Evolutionary conservation across 2,888 invertebrate species (phyloP).

Genomic region (Nineta flava): DNA sequence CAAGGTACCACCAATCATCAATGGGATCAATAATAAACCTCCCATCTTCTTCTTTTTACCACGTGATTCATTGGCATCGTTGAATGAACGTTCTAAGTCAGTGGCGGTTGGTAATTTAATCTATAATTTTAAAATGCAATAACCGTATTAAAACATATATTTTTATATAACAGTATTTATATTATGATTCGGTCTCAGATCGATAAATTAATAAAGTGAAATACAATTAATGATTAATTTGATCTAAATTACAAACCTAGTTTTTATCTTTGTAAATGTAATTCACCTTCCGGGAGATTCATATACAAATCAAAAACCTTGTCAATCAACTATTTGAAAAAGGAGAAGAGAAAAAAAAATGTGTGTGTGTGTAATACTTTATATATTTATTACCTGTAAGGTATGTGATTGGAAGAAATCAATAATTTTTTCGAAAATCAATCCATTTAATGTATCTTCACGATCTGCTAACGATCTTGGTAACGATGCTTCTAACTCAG

Average conservation of each 20-base stretch:
- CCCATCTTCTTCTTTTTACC: conserved; percentile 58
- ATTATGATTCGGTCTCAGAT: too few species aligned
- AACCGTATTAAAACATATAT: neutral
- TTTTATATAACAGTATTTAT: too few species aligned
- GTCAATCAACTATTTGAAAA: too few species aligned
- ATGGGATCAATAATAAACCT: conserved; percentile 59
- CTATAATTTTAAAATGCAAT: neutral
- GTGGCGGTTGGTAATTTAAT: neutral
- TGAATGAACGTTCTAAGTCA: conserved; percentile 32
- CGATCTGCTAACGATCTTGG: conserved; percentile 58
- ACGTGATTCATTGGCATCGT: conserved; percentile 39
- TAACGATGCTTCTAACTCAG: conserved; percentile 51
- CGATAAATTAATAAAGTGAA: too few species aligned
- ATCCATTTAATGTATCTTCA: conserved; percentile 51
- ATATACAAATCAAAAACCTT: too few species aligned
- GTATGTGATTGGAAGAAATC: conserved; percentile 66
- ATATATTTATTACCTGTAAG: conserved; percentile 63
- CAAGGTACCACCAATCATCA: conserved; percentile 64
- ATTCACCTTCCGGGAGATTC: too few species aligned
- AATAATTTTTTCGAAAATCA: conserved; percentile 58
- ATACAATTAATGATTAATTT: too few species aligned
- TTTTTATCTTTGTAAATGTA: too few species aligned
- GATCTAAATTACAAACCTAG: too few species aligned
- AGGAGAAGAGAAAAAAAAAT: too few species aligned
- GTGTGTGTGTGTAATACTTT: too few species aligned